These are phyloP conservation scores for Microchrysa polita DNA, from an alignment of 2,888 invertebrate species.

Conservation along the genomic window DNA sequence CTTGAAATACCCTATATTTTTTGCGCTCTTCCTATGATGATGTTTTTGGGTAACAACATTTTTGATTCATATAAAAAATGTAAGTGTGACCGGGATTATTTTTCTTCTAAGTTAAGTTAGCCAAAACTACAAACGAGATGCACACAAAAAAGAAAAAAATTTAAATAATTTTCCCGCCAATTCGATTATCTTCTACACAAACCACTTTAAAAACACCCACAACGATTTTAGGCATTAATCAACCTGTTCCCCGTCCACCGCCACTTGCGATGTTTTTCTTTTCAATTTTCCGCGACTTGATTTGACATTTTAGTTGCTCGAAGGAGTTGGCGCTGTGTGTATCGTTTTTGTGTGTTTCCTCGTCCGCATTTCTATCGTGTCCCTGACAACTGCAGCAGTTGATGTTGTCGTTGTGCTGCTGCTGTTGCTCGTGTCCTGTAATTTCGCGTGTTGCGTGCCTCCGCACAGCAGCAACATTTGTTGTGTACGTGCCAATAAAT, in stretches of 20 bases:
- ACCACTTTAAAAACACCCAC: background rate
- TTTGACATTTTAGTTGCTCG: conserved; percentile 22
- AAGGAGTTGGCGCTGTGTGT: conserved; percentile 34
- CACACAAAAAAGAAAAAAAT: no score
- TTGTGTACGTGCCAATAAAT: background rate
- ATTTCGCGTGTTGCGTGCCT: background rate
- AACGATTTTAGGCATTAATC: background rate
- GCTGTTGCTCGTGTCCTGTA: background rate
- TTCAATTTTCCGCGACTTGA: background rate
- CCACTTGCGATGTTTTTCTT: conserved; percentile 20
- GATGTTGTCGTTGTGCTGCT: no score
- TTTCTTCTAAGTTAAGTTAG: no score
- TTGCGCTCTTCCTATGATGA: no score
- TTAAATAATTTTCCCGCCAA: no score
- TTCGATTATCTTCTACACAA: background rate
- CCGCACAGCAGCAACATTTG: background rate
- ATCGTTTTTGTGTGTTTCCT: background rate
- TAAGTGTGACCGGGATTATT: no score
- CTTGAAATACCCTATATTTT: no score
- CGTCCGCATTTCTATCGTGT: background rate
- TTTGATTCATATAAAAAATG: no score
- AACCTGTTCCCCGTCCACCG: background rate
- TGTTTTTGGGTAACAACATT: no score
- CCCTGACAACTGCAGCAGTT: background rate
- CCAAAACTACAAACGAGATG: no score